A percentile compares a stretch with the other conserved stretches of the same genome.
These are phyloP conservation scores for Meriones unguiculatus DNA, from an alignment of 2,113 vertebrate genomes.

Conservation along the genomic window DNA sequence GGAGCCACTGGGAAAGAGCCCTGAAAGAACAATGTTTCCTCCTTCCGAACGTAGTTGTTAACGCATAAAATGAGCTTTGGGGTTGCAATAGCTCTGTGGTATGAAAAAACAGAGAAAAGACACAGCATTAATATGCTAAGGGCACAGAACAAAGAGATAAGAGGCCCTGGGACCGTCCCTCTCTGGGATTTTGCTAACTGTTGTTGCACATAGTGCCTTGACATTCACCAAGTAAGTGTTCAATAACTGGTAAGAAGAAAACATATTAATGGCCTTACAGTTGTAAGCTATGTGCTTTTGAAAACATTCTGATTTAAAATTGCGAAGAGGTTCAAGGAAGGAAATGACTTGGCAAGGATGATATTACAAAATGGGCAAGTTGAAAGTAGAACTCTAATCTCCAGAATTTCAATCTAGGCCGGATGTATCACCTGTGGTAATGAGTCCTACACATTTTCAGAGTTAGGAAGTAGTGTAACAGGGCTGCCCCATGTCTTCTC, in stretches of 20 bases:
- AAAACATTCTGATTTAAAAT: conserved; percentile 56
- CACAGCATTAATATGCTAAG: neutral
- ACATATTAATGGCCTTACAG: neutral
- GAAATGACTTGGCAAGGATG: conserved; percentile 41
- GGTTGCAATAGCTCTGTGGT: neutral
- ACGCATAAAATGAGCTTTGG: neutral
- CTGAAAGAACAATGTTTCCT: neutral
- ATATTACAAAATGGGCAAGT: neutral
- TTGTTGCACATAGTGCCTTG: neutral
- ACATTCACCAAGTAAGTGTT: neutral
- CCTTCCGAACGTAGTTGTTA: neutral
- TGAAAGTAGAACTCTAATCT: conserved; percentile 27
- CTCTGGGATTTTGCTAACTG: neutral
- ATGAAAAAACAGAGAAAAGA: neutral
- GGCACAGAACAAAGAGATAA: neutral
- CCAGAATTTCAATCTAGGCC: conserved; percentile 28
- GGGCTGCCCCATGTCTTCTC: neutral
- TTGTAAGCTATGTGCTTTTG: conserved; percentile 4
- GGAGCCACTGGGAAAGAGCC: neutral
- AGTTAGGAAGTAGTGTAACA: neutral
- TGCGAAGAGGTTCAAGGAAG: conserved; percentile 51
- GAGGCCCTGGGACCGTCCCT: neutral
- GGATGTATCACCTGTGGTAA: neutral
- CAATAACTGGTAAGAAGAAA: neutral
- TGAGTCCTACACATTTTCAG: neutral